phyloP scores from a whole-genome alignment of 2,113 vertebrate genomes.

The Zeus faber region DNA sequence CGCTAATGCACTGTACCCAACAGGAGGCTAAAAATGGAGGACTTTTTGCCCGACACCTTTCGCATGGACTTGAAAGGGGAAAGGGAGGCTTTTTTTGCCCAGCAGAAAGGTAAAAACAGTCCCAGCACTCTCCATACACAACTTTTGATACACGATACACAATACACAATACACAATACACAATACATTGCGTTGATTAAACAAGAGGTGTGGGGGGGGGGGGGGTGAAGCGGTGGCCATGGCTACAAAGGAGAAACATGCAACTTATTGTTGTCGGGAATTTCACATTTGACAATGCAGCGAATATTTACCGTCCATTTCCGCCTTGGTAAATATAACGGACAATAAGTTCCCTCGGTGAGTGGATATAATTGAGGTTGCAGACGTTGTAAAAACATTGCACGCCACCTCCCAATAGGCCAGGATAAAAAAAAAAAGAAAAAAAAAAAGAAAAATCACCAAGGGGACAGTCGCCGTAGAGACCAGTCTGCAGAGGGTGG shows the following conservation, averaged over 20 bases:
- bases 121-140: not conserved
- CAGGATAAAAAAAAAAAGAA: no score
- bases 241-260: no score
- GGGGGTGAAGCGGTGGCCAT: no score
- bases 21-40: conserved; percentile 81
- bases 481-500: conserved; percentile 59
- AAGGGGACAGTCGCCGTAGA: conserved; percentile 61
- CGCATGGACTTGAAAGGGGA: conserved; percentile 82
- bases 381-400: conserved; percentile 40
- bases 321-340: not conserved
- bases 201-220: no score
- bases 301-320: not conserved
- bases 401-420: conserved; percentile 58
- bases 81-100: conserved; percentile 78
- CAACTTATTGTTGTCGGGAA: conserved; percentile 11
- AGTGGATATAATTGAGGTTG: not conserved
- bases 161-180: no score
- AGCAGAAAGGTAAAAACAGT: conserved; percentile 72
- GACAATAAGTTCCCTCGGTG: not conserved
- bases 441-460: no score
- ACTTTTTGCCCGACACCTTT: conserved; percentile 86
- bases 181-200: conserved; percentile 15
- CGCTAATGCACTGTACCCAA: not conserved
- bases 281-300: conserved; percentile 6
- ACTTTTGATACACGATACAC: not conserved